Conservation (phyloP, 2,888 invertebrate species). For the Drosophila ochracea region DNA sequence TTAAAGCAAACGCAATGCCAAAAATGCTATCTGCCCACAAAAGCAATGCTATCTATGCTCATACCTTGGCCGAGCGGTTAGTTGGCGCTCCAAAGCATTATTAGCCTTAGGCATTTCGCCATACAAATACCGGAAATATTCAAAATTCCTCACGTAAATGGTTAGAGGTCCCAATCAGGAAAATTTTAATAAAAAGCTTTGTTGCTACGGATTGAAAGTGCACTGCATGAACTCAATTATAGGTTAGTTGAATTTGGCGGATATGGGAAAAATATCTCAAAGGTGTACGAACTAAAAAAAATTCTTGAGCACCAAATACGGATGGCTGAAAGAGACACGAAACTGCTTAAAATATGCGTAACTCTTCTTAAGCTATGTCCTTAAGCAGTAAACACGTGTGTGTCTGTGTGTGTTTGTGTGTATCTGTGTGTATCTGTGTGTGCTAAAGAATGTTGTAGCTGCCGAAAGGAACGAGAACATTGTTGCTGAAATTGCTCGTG, state of each 20-base stretch:
- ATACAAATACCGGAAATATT: constrained; percentile 48
- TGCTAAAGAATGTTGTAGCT: constrained; percentile 41
- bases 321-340: constrained; percentile 16
- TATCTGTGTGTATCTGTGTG: neutral
- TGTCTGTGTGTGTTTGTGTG: neutral
- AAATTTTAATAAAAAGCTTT: no score
- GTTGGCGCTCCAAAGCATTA: constrained; percentile 23
- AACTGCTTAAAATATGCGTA: constrained; percentile 50
- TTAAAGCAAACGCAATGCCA: constrained; percentile 31
- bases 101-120: constrained; percentile 35
- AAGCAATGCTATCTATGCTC: constrained; percentile 26
- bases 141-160: constrained; percentile 31
- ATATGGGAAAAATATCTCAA: constrained; percentile 23
- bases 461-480: constrained; percentile 47
- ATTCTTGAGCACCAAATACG: constrained; percentile 6
- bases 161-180: neutral
- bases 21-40: constrained; percentile 17
- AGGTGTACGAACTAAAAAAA: constrained; percentile 28
- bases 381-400: constrained; percentile 32
- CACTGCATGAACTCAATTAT: constrained; percentile 24
- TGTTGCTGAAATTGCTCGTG: constrained; percentile 54
- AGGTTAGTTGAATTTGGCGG: constrained; percentile 2
- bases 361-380: constrained; percentile 59
- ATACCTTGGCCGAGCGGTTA: constrained; percentile 6
- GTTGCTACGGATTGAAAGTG: constrained; percentile 14